Conservation (phyloP, 2,797 vertebrate species). For the Yasuhikotakia modesta region DNA sequence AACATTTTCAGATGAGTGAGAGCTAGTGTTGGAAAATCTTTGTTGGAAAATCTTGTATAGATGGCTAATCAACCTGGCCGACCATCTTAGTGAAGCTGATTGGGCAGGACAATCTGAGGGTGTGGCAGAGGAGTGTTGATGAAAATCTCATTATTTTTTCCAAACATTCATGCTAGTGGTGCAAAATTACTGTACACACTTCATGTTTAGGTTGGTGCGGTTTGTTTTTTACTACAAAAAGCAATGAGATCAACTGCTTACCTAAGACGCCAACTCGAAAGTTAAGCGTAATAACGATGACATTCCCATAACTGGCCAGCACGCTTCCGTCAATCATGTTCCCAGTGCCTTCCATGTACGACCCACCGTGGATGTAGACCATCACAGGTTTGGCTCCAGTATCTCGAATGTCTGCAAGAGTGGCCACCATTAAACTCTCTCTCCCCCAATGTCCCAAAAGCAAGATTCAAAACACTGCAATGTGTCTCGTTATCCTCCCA, state of each 20-base stretch:
- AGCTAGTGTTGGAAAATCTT: neutral
- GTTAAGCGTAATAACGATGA: conserved; percentile 99
- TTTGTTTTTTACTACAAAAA: neutral
- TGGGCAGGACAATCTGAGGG: neutral
- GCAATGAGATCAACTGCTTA: conserved; percentile 69
- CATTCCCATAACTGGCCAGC: conserved; percentile 97
- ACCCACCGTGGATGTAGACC: conserved; percentile 98
- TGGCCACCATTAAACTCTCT: conserved; percentile 80
- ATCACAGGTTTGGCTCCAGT: conserved; percentile 98
- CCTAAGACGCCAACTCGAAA: conserved; percentile 97
- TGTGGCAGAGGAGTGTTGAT: too few relatives aligned
- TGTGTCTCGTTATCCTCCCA: conserved; percentile 71
- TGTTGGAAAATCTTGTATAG: neutral
- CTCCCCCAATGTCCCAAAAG: conserved; percentile 61
- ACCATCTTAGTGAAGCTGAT: neutral
- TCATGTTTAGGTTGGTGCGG: neutral
- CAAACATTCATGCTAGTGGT: too few relatives aligned
- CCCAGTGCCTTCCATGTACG: conserved; percentile 98
- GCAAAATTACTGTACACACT: too few relatives aligned
- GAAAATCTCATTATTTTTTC: neutral
- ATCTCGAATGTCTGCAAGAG: conserved; percentile 98
- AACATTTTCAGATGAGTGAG: neutral
- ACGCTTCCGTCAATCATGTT: conserved; percentile 99
- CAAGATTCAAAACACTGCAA: conserved; percentile 66
- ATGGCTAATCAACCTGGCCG: neutral